Conservation (phyloP, 1,140 invertebrate genomes). For the Thaumetopoea pityocampa region DNA sequence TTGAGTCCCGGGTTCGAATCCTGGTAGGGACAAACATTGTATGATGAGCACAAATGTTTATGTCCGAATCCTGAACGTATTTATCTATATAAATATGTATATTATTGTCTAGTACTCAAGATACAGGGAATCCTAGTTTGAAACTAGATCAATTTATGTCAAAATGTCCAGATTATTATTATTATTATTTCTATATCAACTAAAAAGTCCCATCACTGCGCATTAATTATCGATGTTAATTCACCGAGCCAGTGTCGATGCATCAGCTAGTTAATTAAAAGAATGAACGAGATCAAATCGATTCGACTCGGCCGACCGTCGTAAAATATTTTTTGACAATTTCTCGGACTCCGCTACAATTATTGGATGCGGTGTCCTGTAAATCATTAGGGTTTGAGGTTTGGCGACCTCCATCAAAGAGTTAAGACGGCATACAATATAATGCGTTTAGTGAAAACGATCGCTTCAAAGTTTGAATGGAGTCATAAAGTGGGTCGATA, state of each 20-base stretch:
- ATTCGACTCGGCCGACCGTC: conserved; percentile 46
- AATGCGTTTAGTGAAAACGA: conserved; percentile 55
- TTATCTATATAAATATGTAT: no score
- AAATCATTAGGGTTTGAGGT: conserved; percentile 59
- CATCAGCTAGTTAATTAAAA: conserved; percentile 20
- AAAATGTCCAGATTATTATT: no score
- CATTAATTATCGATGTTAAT: neutral
- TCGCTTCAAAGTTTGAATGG: conserved; percentile 50
- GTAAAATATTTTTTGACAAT: conserved; percentile 69
- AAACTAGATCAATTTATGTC: no score
- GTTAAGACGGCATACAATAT: conserved; percentile 24
- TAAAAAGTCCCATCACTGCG: no score
- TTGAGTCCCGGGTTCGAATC: no score
- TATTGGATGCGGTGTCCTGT: conserved; percentile 38
- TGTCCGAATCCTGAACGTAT: no score
- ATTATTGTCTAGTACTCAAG: no score
- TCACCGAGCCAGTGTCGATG: neutral
- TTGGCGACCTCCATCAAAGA: conserved; percentile 46
- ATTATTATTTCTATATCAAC: no score
- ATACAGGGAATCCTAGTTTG: no score
- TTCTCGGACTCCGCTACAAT: conserved; percentile 50
- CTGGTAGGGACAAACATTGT: no score
- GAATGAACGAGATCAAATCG: conserved; percentile 58
- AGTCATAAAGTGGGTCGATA: conserved; percentile 50
- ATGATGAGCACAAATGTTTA: no score